A percentile compares a stretch with the other conserved stretches of the same genome.
Evolutionary conservation across 1,140 invertebrate species (phyloP).

Genomic region (Drosophila virilis): DNA sequence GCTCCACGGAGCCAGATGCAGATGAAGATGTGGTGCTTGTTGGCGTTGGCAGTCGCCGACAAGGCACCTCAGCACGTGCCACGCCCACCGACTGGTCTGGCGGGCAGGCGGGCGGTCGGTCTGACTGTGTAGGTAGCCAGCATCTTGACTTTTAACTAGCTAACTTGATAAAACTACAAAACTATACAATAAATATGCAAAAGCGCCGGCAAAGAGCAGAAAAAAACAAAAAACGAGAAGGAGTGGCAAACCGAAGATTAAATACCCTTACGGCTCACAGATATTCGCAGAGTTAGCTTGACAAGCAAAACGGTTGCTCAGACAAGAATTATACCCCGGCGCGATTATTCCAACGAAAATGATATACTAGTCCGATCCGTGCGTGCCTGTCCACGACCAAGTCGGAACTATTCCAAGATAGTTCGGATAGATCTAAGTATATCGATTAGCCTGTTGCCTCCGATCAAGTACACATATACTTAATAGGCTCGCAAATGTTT

Average conservation of each 20-base stretch:
- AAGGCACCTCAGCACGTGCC: slow-evolving; percentile 66
- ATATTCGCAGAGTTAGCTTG: no score
- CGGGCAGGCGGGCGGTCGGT: no score
- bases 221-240: not conserved
- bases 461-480: no score
- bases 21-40: slow-evolving; percentile 35
- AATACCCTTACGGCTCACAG: not conserved
- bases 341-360: no score
- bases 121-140: slow-evolving; percentile 29
- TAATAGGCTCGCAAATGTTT: no score
- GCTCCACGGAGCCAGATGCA: slow-evolving; percentile 13
- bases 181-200: slow-evolving; percentile 82
- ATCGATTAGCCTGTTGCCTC: no score
- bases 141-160: slow-evolving; percentile 81
- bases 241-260: slow-evolving; percentile 16
- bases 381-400: no score
- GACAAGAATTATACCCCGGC: no score
- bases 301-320: no score
- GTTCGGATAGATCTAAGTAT: no score
- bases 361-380: no score
- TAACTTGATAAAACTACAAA: slow-evolving; percentile 82
- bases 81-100: slow-evolving; percentile 31
- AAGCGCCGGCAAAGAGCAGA: slow-evolving; percentile 28
- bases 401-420: no score
- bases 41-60: slow-evolving; percentile 58